These are phyloP conservation scores for Pomacea maculata DNA, from an alignment of 1,140 invertebrate genomes.

Conservation along the genomic window DNA sequence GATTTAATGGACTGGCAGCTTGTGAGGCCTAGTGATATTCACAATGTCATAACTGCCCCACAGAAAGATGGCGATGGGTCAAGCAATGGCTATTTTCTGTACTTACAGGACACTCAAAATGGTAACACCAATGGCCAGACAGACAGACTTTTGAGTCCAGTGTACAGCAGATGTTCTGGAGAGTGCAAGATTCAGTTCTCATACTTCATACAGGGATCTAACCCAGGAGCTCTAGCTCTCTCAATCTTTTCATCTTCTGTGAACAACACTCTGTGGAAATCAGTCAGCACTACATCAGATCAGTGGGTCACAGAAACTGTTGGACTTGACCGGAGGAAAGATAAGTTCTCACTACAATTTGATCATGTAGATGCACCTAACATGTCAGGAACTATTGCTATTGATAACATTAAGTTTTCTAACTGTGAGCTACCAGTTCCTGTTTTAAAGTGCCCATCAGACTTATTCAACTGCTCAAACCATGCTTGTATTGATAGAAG, in stretches of 20 bases:
- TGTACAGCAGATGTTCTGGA: conserved; percentile 26
- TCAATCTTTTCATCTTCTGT: conserved; percentile 12
- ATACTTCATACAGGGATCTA: conserved; percentile 77
- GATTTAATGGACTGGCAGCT: conserved; percentile 28
- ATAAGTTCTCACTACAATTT: conserved; percentile 27
- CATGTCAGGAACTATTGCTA: conserved; percentile 75
- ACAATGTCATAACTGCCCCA: neutral
- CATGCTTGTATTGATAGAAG: conserved; percentile 46
- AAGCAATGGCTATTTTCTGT: conserved; percentile 19
- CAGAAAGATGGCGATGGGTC: conserved; percentile 15
- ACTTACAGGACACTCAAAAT: conserved; percentile 16
- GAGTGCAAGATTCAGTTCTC: conserved; percentile 69
- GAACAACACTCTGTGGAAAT: conserved; percentile 44
- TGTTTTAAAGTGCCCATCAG: conserved; percentile 39
- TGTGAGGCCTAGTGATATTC: neutral
- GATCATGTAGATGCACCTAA: neutral
- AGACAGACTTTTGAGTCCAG: conserved; percentile 4
- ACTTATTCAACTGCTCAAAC: conserved; percentile 41
- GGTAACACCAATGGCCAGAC: conserved; percentile 33
- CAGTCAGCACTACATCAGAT: conserved; percentile 27
- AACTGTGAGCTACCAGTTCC: conserved; percentile 46
- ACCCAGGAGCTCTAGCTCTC: conserved; percentile 37
- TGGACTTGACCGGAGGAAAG: conserved; percentile 26
- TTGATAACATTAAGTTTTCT: conserved; percentile 76
- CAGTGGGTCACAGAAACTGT: conserved; percentile 18